phyloP scores from a whole-genome alignment of 2,797 vertebrate species.

The Allobates femoralis region DNA sequence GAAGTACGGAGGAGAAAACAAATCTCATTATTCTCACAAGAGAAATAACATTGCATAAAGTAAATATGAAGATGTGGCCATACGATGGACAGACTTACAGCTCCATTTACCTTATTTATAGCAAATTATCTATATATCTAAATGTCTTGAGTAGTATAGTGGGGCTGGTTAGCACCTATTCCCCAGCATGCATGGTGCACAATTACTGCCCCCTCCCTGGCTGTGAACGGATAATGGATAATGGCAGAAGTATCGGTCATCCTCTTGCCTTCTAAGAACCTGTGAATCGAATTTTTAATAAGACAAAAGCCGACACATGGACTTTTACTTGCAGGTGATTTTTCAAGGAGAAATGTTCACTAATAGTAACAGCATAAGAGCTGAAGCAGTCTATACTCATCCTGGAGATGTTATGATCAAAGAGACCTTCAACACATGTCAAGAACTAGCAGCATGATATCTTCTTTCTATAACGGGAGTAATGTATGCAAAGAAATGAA shows the following conservation, averaged over 20 bases:
- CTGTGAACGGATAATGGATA: background rate
- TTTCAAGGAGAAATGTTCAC: constrained; percentile 1
- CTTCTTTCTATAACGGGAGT: constrained; percentile 27
- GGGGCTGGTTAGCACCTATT: no score
- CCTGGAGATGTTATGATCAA: constrained; percentile 28
- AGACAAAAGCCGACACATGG: background rate
- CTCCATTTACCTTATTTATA: no score
- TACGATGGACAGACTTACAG: no score
- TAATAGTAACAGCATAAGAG: background rate
- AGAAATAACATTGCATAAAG: no score
- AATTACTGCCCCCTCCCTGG: background rate
- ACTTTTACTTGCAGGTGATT: background rate
- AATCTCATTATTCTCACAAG: no score
- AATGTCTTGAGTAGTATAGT: no score
- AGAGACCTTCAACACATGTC: constrained; percentile 19
- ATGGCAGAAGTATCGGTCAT: background rate
- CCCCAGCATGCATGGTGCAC: no score
- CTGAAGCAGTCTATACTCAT: background rate
- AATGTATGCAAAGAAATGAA: constrained; percentile 47
- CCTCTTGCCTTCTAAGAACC: background rate
- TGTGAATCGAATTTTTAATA: background rate
- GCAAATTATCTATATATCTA: no score
- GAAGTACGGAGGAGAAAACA: no score
- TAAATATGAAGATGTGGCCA: no score
- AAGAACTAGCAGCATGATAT: constrained; percentile 19